A percentile compares a stretch with the other conserved stretches of the same genome.
Conservation (phyloP, 35 echinoderm and acorn worm species). For the Heliocidaris erythrogramma region DNA sequence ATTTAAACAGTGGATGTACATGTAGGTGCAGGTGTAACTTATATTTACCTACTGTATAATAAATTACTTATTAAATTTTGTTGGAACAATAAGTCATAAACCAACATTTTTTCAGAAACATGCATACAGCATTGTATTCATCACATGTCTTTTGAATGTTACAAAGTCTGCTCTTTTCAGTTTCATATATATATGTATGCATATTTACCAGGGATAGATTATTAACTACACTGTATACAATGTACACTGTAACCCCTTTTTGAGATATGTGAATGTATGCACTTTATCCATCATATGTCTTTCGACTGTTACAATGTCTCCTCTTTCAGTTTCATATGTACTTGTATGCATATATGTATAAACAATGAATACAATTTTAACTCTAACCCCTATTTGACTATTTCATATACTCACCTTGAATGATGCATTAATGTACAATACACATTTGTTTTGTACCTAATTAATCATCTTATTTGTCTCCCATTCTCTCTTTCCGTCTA, state of each 20-base stretch:
- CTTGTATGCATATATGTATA: not conserved
- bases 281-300: not conserved
- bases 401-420: not conserved
- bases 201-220: too few relatives aligned
- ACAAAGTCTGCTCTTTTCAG: not conserved
- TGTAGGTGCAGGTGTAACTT: too few relatives aligned
- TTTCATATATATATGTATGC: too few relatives aligned
- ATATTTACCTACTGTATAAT: not conserved
- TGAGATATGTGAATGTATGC: not conserved
- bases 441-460: not conserved
- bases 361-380: not conserved
- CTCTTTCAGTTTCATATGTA: not conserved
- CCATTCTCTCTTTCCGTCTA: not conserved
- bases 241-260: too few relatives aligned
- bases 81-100: not conserved
- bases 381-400: not conserved
- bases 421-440: not conserved
- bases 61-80: not conserved
- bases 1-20: too few relatives aligned
- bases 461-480: not conserved
- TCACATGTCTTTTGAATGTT: not conserved
- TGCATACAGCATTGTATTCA: not conserved
- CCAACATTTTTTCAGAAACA: not conserved
- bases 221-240: too few relatives aligned
- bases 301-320: not conserved